Base-by-base conservation (phyloP, 92 coral and sea anemone species). In the Porites evermanni region DNA sequence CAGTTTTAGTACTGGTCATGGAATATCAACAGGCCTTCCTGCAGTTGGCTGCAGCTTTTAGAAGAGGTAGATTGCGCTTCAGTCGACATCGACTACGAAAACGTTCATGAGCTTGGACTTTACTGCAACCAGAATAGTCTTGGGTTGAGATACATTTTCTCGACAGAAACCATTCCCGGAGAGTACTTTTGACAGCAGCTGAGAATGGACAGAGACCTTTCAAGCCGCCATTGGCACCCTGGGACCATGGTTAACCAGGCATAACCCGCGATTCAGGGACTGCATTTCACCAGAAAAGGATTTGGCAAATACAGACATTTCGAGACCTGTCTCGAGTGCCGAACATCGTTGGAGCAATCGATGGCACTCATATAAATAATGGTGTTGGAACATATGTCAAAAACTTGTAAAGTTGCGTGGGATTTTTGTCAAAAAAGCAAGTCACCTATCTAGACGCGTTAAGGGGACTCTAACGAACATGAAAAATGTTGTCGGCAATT, bases 291-390 rank as follows among this genome's bases (percentile, higher is more conserved):
- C 44, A 8, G 56, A 10, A 14, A 72, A 82, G 60, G 87, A 56
- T n/a, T 83, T 59, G 87, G 88, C 54, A 88, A 88, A 67, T 72
- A 47, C 71, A 67, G 29, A 79, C 90, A 70, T 87, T 87, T 79
- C 74, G 51, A 74, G 74, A 72, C 67, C 70, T 79, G 26, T 70
- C 90, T 78, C 69, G 64, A 52, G 81, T 87, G 21, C 86, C 86
- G 44, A 79, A 79, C 72, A 66, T 87, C 60, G 82, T 75, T 63
- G 90, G 80, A 14, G 90, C 90, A 13, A 87, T 80, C 72, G 86
- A 87, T 81, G 86, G 86, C 56, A 72, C 86, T 38, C 90, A 87
- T 66, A 64, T 87, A 32, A 29, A 3, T 29, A 29, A 29, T 29
- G 2, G 32, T 29, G 4, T 29, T 3, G 32, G 32, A 29, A 2